Base-by-base conservation (phyloP, 2,797 vertebrate species). In the Anas acuta region DNA sequence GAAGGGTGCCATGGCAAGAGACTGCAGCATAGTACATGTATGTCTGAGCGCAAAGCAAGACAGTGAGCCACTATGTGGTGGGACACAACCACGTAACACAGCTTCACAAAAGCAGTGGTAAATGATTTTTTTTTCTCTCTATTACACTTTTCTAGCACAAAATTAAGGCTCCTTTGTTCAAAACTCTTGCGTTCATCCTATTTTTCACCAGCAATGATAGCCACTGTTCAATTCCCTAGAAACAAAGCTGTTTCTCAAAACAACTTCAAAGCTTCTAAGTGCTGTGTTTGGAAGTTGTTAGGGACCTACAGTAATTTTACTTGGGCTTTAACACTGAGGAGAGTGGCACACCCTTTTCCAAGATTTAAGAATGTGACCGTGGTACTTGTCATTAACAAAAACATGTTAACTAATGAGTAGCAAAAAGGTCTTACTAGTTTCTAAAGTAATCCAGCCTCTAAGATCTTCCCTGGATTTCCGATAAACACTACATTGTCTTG, bases 121-220 rank as follows among this genome's bases (percentile, higher is more conserved):
- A 65, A 62, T 56, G 13, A 20, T 66, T 73, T 73, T 58, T n/a
- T 28, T 65, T 84, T 32, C 28, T 65, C 35, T 69, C 35, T 15
- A 9, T 58, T 58, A 70, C 37, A 66, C 5, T 32, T 54, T 53
- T 16, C 28, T 41, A 80, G 20, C 5, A 89, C 20, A 69, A 39
- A 90, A 83, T 37, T 54, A 82, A 53, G 30, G n/a, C 23, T 87
- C 53, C 33, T 72, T 45, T 67, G 17, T 75, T 89, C 9, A 84
- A 39, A 92, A 60, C 41, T 84, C 37, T 74, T 77, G 22, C 56
- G 41, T 67, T 74, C 43, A 71, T 54, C 60, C 43, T 21, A 8
- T 66, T 91, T 91, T 88, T 85, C 72, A 54, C 47, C 58, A 65
- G 25, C 49, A 76, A 4, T 54, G 22, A 85, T 16, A 89, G 22